Evolutionary conservation across 2,797 vertebrate species (phyloP).

Genomic region (Pygocentrus nattereri): DNA sequence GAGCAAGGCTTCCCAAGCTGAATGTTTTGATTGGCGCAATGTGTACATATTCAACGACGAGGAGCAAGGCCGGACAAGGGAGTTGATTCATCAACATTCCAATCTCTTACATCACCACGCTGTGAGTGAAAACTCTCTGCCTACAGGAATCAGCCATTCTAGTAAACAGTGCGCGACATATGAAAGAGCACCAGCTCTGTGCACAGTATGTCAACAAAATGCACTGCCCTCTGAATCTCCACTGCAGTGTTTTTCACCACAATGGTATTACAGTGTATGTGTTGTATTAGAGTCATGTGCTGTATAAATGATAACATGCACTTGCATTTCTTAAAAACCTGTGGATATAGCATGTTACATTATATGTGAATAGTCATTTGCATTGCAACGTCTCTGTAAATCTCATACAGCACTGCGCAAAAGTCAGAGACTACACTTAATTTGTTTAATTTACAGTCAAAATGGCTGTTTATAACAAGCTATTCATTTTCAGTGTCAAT

Average conservation of each 20-base stretch:
- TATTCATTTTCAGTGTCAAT: no score
- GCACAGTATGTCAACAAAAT: background rate
- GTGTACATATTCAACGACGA: background rate
- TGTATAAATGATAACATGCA: background rate
- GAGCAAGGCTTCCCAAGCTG: constrained; percentile 5
- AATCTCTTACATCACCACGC: constrained; percentile 34
- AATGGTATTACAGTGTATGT: background rate
- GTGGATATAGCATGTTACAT: no score
- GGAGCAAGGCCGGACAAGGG: constrained; percentile 8
- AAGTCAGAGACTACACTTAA: no score
- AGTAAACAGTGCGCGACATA: background rate
- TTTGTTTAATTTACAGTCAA: no score
- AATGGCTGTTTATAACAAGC: no score
- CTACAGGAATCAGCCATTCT: background rate
- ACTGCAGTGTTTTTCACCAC: background rate
- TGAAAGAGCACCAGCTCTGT: background rate
- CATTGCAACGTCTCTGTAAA: no score
- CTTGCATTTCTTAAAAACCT: no score
- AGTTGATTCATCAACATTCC: constrained; percentile 43
- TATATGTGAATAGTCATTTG: no score
- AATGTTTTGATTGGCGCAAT: constrained; percentile 39
- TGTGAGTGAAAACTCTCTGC: background rate
- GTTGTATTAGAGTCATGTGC: background rate
- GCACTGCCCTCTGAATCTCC: no score
- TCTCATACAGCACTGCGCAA: no score